Conservation (phyloP, 2,888 invertebrate genomes). For the Phengaris alcon region DNA sequence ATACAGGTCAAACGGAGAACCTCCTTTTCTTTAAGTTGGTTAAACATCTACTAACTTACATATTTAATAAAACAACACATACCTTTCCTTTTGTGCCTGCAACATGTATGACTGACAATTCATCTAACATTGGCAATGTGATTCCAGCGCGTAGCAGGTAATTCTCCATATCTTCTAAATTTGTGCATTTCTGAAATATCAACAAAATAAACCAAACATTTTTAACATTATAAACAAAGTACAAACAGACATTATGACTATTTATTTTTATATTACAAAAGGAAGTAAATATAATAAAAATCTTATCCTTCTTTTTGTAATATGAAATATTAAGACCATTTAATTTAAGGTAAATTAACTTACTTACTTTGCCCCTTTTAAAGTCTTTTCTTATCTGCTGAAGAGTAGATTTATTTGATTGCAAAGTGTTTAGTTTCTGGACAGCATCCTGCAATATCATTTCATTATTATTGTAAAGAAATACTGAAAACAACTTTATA, state of each 20-base stretch:
- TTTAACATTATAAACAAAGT: background rate
- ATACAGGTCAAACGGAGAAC: too few relatives aligned
- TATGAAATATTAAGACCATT: too few relatives aligned
- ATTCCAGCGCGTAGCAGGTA: conserved; percentile 83
- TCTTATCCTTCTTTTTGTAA: too few relatives aligned
- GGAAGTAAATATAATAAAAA: too few relatives aligned
- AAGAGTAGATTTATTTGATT: conserved; percentile 84
- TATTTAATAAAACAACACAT: conserved; percentile 27
- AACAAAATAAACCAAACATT: background rate
- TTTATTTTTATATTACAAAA: too few relatives aligned
- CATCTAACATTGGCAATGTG: conserved; percentile 81
- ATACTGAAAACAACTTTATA: too few relatives aligned
- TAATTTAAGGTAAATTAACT: conserved; percentile 37
- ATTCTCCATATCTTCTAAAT: conserved; percentile 74
- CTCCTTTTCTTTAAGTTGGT: too few relatives aligned
- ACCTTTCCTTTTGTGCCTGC: conserved; percentile 98
- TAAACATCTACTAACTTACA: background rate
- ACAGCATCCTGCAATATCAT: conserved; percentile 82
- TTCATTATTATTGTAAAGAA: background rate
- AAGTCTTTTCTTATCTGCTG: conserved; percentile 67
- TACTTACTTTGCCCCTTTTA: conserved; percentile 65
- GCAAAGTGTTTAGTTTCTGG: conserved; percentile 82
- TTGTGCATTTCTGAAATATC: conserved; percentile 61
- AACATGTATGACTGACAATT: conserved; percentile 93
- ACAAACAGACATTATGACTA: too few relatives aligned